Evolutionary conservation across 2,113 vertebrate genomes (phyloP).

Genomic region (Monopterus albus): DNA sequence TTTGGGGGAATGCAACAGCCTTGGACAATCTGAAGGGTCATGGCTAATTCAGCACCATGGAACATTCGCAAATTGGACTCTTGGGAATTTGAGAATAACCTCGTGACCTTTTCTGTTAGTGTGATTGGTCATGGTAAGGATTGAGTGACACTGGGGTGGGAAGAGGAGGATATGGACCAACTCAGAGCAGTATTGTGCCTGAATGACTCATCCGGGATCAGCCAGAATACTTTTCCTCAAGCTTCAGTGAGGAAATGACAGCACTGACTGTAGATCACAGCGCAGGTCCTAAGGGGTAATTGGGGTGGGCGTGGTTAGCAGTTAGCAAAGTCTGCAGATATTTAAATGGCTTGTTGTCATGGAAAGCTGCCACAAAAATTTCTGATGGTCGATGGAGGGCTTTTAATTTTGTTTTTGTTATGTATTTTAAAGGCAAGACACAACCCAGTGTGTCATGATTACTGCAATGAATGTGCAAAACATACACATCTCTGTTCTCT

Average conservation of each 20-base stretch:
- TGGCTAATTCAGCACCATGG: slow-evolving; percentile 40
- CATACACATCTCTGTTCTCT: slow-evolving; percentile 15
- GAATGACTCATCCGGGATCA: slow-evolving; percentile 54
- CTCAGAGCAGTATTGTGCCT: slow-evolving; percentile 25
- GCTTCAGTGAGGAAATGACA: slow-evolving; percentile 28
- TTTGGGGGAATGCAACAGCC: too few relatives aligned
- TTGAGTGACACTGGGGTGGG: slow-evolving; percentile 31
- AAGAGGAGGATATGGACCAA: slow-evolving; percentile 10
- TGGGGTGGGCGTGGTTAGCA: slow-evolving; percentile 63
- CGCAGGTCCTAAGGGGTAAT: slow-evolving; percentile 46
- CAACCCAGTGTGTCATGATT: slow-evolving; percentile 27
- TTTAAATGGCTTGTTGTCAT: slow-evolving; percentile 60
- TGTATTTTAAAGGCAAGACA: slow-evolving; percentile 39
- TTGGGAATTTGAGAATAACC: slow-evolving; percentile 56
- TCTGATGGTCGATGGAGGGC: slow-evolving; percentile 11
- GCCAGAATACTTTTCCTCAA: slow-evolving; percentile 32
- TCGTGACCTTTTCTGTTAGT: slow-evolving; percentile 52
- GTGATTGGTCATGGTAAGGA: slow-evolving; percentile 56
- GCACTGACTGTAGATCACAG: slow-evolving; percentile 40
- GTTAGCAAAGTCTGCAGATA: slow-evolving; percentile 51
- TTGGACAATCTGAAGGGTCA: slow-evolving; percentile 44
- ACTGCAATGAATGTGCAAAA: slow-evolving; percentile 17
- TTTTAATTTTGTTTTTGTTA: slow-evolving; percentile 33
- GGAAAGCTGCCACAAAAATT: slow-evolving; percentile 53
- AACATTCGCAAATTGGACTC: slow-evolving; percentile 44